phyloP scores from a whole-genome alignment of 2,888 invertebrate genomes.

The Ferdinandea cuprea region DNA sequence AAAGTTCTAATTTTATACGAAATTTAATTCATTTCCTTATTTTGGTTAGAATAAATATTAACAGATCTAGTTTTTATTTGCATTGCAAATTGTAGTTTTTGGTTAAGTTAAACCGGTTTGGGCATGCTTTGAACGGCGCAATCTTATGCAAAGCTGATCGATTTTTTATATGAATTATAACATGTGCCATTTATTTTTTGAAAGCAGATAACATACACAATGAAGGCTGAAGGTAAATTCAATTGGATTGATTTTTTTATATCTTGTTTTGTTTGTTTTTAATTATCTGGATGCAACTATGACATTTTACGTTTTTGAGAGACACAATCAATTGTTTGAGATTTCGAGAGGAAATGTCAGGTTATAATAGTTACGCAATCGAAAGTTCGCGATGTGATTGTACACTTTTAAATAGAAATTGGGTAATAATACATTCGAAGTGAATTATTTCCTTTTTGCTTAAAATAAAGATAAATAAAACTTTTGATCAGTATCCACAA shows the following conservation, averaged over 20 bases:
- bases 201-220: constrained; percentile 6
- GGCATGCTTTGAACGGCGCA: too few species aligned
- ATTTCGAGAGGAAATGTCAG: not conserved
- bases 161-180: constrained; percentile 10
- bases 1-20: too few species aligned
- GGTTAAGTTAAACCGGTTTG: not conserved
- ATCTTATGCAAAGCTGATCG: constrained; percentile 1
- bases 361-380: not conserved
- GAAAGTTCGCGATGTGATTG: too few species aligned
- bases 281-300: constrained; percentile 26
- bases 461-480: too few species aligned
- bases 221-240: not conserved
- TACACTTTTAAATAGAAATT: too few species aligned
- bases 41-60: too few species aligned
- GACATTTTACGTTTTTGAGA: constrained; percentile 11
- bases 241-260: not conserved
- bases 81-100: constrained; percentile 24
- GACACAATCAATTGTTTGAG: not conserved
- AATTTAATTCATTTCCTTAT: too few species aligned
- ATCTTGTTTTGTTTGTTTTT: constrained; percentile 4
- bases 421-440: too few species aligned
- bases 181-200: not conserved
- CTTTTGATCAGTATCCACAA: too few species aligned
- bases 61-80: not conserved
- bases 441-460: too few species aligned